Percentiles rank a stretch among this genome's conserved stretches.
These are phyloP conservation scores for Orthosia cruda DNA, from an alignment of 2,888 invertebrate genomes.

Conservation along the genomic window DNA sequence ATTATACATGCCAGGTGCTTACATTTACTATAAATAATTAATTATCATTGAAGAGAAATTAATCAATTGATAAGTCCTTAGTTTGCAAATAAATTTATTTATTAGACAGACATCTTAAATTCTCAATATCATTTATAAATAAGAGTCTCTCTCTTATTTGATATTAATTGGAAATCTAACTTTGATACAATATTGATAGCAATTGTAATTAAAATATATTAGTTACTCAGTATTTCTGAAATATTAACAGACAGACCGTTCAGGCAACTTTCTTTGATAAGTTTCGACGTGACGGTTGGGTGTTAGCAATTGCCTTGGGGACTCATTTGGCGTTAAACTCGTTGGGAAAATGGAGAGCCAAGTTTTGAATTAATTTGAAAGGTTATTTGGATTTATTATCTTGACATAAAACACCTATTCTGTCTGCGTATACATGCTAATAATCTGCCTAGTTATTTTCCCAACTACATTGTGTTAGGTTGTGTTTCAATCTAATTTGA, in stretches of 20 bases:
- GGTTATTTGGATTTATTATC: neutral
- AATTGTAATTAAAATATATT: constrained; percentile 25
- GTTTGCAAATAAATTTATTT: too few species aligned
- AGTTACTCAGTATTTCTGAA: neutral
- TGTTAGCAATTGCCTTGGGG: neutral
- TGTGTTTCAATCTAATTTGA: too few species aligned
- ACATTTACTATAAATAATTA: too few species aligned
- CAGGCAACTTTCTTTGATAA: neutral
- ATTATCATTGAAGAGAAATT: too few species aligned
- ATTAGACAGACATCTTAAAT: too few species aligned
- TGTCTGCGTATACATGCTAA: too few species aligned
- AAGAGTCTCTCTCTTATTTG: too few species aligned
- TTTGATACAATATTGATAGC: constrained; percentile 11
- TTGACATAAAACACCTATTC: too few species aligned
- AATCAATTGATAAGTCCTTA: too few species aligned
- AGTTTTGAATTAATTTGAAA: neutral
- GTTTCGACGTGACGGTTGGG: constrained; percentile 14
- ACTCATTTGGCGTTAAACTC: neutral
- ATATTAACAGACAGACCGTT: constrained; percentile 2
- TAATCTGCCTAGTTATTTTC: too few species aligned
- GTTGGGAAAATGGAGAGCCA: neutral
- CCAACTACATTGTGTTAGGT: too few species aligned
- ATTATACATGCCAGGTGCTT: too few species aligned
- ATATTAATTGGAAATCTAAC: constrained; percentile 28
- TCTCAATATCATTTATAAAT: neutral